Evolutionary conservation across 2,113 vertebrate species (phyloP).

Genomic region (Acrocephalus arundinaceus): DNA sequence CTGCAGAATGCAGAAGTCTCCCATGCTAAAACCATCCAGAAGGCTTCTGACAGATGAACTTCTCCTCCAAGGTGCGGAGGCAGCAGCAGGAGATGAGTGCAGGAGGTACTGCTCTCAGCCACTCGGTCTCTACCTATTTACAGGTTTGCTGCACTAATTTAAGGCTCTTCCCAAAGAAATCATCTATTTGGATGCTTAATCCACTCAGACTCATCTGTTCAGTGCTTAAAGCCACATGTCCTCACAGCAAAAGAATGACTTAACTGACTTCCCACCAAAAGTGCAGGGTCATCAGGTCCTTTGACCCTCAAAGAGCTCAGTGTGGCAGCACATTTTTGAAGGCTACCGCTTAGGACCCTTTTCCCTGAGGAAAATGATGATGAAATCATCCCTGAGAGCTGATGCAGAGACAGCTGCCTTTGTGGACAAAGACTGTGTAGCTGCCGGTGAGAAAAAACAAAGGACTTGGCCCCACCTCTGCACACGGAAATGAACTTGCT

Average conservation of each 20-base stretch:
- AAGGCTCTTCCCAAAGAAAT: neutral
- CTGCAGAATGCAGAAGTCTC: neutral
- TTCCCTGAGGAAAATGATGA: neutral
- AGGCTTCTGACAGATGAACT: neutral
- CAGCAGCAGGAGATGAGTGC: neutral
- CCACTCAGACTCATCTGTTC: neutral
- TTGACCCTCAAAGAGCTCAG: neutral
- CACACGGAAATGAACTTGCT: slow-evolving; percentile 2
- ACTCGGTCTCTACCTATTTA: neutral
- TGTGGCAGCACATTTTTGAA: neutral
- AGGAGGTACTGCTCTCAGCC: neutral
- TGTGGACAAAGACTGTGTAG: neutral
- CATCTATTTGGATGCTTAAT: neutral
- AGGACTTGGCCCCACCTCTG: neutral
- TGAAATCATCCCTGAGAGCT: neutral
- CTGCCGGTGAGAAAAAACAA: neutral
- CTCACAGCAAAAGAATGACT: neutral
- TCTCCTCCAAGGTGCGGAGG: fast-evolving
- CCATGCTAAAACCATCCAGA: neutral
- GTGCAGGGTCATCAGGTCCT: neutral
- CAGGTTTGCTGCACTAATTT: neutral
- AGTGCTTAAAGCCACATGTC: neutral
- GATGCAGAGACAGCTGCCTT: neutral
- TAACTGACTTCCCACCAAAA: neutral
- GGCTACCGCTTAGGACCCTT: neutral